Evolutionary conservation across 2,888 invertebrate genomes (phyloP).

Genomic region (Eudemis profundana): DNA sequence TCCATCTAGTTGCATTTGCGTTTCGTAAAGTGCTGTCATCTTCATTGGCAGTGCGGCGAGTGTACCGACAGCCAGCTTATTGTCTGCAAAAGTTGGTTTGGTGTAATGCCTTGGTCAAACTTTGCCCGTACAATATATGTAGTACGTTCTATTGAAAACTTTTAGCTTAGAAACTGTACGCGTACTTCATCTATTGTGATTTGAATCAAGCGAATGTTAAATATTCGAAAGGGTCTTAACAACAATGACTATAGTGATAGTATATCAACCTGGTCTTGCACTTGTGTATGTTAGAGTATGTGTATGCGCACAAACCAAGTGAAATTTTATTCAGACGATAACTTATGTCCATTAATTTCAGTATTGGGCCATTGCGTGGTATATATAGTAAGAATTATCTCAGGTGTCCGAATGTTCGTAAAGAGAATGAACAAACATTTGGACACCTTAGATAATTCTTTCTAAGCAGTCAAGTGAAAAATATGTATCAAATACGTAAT

Average conservation of each 20-base stretch:
- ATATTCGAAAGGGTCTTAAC: background rate
- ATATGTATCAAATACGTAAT: no score
- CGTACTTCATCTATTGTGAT: background rate
- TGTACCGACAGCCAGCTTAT: slow-evolving; percentile 15
- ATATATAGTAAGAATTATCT: no score
- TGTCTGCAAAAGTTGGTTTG: slow-evolving; percentile 16
- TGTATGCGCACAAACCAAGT: no score
- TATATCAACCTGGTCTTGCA: background rate
- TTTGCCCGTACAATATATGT: background rate
- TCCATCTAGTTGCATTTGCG: slow-evolving; percentile 27
- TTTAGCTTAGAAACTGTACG: background rate
- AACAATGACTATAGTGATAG: background rate
- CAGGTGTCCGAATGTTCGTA: no score
- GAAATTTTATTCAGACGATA: no score
- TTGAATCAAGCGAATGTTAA: background rate
- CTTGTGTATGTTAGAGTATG: no score
- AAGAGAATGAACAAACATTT: no score
- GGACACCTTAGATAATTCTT: no score
- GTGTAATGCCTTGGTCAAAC: background rate
- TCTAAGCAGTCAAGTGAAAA: no score
- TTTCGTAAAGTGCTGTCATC: slow-evolving; percentile 44
- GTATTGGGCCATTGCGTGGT: no score
- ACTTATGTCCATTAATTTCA: no score
- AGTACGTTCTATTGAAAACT: slow-evolving; percentile 17
- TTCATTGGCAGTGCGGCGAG: slow-evolving; percentile 5